phyloP scores from a whole-genome alignment of 2,888 invertebrate genomes.

The Erebia aethiops region DNA sequence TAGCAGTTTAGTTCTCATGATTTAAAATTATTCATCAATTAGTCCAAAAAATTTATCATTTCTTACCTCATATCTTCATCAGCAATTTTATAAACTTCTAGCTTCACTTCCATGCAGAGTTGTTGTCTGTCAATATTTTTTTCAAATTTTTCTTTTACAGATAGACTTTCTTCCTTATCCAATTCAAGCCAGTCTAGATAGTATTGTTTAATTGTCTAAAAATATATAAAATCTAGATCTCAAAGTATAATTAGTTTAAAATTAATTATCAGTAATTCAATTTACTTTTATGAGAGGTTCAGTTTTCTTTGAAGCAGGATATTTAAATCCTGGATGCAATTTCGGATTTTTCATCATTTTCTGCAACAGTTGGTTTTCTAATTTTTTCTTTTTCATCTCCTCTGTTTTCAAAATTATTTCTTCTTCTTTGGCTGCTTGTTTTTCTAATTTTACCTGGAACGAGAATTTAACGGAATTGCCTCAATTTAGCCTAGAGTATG shows the following conservation, averaged over 20 bases:
- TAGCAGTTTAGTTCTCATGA: not conserved
- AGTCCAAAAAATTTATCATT: not conserved
- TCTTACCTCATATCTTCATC: conserved; percentile 57
- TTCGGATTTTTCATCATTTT: conserved; percentile 69
- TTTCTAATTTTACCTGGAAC: conserved; percentile 53
- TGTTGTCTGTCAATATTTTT: conserved; percentile 49
- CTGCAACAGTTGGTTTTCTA: conserved; percentile 52
- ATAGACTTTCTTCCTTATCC: conserved; percentile 49
- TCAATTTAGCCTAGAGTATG: not conserved
- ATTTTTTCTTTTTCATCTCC: conserved; percentile 51
- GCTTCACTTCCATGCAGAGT: conserved; percentile 52
- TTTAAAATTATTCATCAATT: not conserved
- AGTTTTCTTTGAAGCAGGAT: conserved; percentile 58
- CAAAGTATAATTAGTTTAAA: too few relatives aligned
- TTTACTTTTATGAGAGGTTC: conserved; percentile 50
- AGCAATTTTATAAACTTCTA: conserved; percentile 51
- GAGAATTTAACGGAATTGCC: conserved; percentile 4
- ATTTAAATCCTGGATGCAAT: conserved; percentile 65
- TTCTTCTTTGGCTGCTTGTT: conserved; percentile 53
- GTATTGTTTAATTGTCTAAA: conserved; percentile 55
- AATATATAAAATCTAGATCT: not conserved
- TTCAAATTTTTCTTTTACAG: conserved; percentile 57
- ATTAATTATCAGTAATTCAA: not conserved
- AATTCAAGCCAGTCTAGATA: conserved; percentile 55
- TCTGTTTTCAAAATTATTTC: conserved; percentile 49